Evolutionary conservation across 2,797 vertebrate species (phyloP).

Genomic region (Hoplostethus mediterraneus): DNA sequence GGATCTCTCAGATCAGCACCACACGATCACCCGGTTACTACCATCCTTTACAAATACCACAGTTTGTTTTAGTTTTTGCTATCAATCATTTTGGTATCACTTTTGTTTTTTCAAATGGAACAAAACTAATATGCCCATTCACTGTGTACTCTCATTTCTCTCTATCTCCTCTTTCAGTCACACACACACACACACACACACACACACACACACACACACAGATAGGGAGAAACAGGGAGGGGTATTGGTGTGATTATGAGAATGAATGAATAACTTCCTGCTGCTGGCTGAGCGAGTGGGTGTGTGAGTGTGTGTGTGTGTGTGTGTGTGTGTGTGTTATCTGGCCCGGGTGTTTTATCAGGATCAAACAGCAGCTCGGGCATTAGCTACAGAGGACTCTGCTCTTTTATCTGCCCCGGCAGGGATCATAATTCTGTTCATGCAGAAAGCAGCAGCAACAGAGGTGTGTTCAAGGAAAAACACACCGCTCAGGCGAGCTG

Average conservation of each 20-base stretch:
- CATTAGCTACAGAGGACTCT: constrained; percentile 69
- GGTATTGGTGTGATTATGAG: constrained; percentile 61
- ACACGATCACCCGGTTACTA: too few relatives aligned
- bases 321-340: constrained; percentile 72
- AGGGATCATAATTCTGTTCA: constrained; percentile 68
- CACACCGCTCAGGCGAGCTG: constrained; percentile 51
- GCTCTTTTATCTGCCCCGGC: constrained; percentile 68
- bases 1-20: too few relatives aligned
- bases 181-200: constrained; percentile 20
- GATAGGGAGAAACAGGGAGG: constrained; percentile 53
- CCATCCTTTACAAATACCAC: too few relatives aligned
- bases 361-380: constrained; percentile 86
- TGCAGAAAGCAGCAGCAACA: constrained; percentile 47
- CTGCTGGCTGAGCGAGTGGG: constrained; percentile 42
- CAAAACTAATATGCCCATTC: too few relatives aligned
- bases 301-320: constrained; percentile 44
- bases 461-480: constrained; percentile 46
- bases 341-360: constrained; percentile 75
- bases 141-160: not conserved
- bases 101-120: too few relatives aligned
- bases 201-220: constrained; percentile 26
- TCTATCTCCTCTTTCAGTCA: constrained; percentile 8
- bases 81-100: too few relatives aligned
- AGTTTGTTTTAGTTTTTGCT: too few relatives aligned
- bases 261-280: constrained; percentile 81